Base-by-base conservation (phyloP, 2,888 invertebrate species). In the Dorcus parallelipipedus region DNA sequence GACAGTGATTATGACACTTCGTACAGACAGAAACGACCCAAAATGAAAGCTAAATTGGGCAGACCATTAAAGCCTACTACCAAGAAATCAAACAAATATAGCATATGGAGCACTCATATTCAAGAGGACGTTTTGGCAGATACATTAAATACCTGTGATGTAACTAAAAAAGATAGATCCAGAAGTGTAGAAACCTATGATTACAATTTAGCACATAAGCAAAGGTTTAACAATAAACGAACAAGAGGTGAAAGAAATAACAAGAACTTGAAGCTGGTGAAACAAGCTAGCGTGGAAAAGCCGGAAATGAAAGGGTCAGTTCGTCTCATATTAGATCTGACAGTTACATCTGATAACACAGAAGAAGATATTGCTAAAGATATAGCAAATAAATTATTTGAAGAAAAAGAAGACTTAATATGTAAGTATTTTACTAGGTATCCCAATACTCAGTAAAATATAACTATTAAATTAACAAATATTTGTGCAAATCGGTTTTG, bases 61-160 rank as follows among this genome's bases (percentile, higher is more conserved):
- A 76, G 79, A 3, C 80, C 71, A 61, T 66, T 58, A 45, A 76
- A 42, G 71, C 74, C 50, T 71, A 76, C 56, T 75, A 76, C 48
- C 71, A 85, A 82, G 66, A 83, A 82, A 62, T 87, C 86, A 57
- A 88, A 88, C 75, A 92, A 91, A 71, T 89, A 90, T 75, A 45
- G 17, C 9, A 84, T 93, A 64, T 94, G 93, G 93, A 81, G 83
- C 65, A 79, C 80, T 2, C 82, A 83, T 62, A 76, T 83, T n/a
- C 86, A 92, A 79, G 93, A 93, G 73, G 92, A 93, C 66, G 82
- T 89, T 0, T 77, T 94, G 52, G 87, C 89, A 26, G 89, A 92
- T 73, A 88, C 90, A 67, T 83, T 94, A 79, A 85, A 86, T 9
- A 85, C 85, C 43, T 91, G 91, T 77, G 90, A 89, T 76, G 91